A percentile compares a stretch with the other conserved stretches of the same genome.
Conservation (phyloP, 2,888 invertebrate genomes). For the Podotricha telesiphe region DNA sequence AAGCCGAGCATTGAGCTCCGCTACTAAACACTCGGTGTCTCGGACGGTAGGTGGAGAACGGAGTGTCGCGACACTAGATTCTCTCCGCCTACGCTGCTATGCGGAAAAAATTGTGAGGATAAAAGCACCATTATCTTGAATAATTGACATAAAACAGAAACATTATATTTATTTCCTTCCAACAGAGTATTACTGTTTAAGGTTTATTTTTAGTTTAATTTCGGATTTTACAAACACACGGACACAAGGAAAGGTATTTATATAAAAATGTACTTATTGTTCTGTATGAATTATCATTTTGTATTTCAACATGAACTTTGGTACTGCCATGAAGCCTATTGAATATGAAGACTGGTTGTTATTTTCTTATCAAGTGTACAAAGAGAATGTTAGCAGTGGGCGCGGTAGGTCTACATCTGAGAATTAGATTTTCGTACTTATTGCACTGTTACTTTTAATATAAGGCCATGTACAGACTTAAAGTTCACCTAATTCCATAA, state of each 20-base stretch:
- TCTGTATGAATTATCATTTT: too few species aligned
- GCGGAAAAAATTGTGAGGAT: too few species aligned
- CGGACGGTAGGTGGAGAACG: too few species aligned
- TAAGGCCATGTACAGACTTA: conserved; percentile 30
- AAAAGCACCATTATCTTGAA: not conserved
- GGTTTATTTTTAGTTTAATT: too few species aligned
- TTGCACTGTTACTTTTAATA: conserved; percentile 46
- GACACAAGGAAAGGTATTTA: too few species aligned
- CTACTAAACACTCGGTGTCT: too few species aligned
- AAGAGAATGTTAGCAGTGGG: conserved; percentile 48
- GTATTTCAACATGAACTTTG: not conserved
- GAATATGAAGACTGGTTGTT: not conserved
- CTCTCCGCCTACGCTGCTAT: too few species aligned
- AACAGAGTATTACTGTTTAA: not conserved
- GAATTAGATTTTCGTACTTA: conserved; percentile 47
- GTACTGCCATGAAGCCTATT: not conserved
- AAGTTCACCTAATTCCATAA: not conserved
- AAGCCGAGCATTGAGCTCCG: too few species aligned
- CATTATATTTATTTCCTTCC: not conserved
- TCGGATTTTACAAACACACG: too few species aligned
- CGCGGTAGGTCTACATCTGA: conserved; percentile 46
- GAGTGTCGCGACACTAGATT: too few species aligned
- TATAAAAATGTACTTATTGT: too few species aligned
- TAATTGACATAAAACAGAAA: not conserved
- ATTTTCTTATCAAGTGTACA: conserved; percentile 44